Evolutionary conservation across 2,113 vertebrate genomes (phyloP), one percentile per base, ranked within the genome.

Genomic region (Cygnus buccinator): DNA sequence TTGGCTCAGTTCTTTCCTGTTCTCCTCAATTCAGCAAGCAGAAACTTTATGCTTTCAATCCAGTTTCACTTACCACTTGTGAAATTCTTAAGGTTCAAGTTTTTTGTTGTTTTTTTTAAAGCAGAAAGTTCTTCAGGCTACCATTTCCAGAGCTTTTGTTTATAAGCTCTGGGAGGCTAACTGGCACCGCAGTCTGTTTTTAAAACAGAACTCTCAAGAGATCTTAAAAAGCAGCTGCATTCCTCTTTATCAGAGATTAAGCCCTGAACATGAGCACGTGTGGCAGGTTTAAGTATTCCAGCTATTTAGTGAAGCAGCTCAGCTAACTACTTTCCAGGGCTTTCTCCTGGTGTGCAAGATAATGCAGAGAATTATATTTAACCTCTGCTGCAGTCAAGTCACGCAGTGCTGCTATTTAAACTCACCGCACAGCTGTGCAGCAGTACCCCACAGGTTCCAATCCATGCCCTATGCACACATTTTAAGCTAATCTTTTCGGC

Each of bases 371-470:
- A 94, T 87, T 92, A 23, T 50, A 92, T 87, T 87, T 91, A 97
- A 72, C 17, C 17, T 54, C 80, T 80, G 41, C 70, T 68, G 67
- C 55, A 61, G 68, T 52, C 41, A 37, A 96, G 95, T 78, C 93
- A 90, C 31, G 81, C 90, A 63, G 57, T 41, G 81, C 91, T 62
- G 48, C 52, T 61, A 72, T 59, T n/a, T 77, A 77, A 92, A 80
- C 72, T 72, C 50, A 15, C 93, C 82, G 84, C 89, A 63, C 66
- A 95, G 95, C 95, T 65, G 85, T 39, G 86, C 77, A 62, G 95
- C 87, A 82, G 61, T 21, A 78, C 91, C 93, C 88, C 89, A 39
- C 61, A 17, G 14, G 17, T 41, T 28, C 31, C 31, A 16, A 9
- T 33, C 2, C 39, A 21, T 4, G 29, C 21, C 54, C 35, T 7